A percentile compares a stretch with the other conserved stretches of the same genome.
These are phyloP conservation scores for Pangasianodon hypophthalmus DNA, from an alignment of 2,113 vertebrate species.

Conservation along the genomic window DNA sequence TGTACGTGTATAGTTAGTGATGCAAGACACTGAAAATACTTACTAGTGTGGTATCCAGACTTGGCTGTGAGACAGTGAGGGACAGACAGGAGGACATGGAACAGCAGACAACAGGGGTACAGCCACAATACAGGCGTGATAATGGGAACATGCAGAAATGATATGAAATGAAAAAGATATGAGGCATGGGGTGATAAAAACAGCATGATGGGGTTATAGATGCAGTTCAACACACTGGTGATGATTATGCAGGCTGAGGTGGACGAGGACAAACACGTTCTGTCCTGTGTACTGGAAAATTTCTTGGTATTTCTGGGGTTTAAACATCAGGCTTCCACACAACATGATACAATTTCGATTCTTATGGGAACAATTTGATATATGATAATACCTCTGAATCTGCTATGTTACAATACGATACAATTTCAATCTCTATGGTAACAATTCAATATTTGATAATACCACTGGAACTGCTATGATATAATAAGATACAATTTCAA, in stretches of 20 bases:
- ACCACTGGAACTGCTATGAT: too few species aligned
- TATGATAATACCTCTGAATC: background rate
- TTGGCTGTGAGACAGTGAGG: constrained; percentile 67
- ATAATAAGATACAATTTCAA: too few species aligned
- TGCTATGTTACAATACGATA: background rate
- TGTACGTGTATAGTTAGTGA: background rate
- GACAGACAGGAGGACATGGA: constrained; percentile 45
- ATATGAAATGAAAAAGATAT: constrained; percentile 23
- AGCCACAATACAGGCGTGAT: constrained; percentile 17
- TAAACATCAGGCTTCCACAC: background rate
- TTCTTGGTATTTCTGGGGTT: background rate
- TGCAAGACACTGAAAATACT: constrained; percentile 54
- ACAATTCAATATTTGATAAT: background rate
- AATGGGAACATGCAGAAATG: constrained; percentile 34
- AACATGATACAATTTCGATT: background rate
- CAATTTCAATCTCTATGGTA: background rate
- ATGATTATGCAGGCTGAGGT: background rate
- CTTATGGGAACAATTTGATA: background rate
- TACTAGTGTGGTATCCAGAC: constrained; percentile 74
- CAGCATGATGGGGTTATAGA: background rate
- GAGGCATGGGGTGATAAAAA: constrained; percentile 3
- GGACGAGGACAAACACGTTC: background rate
- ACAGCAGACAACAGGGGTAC: constrained; percentile 26
- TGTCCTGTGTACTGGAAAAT: background rate
- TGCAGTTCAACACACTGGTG: background rate